These are phyloP conservation scores for Limnephilus lunatus DNA, from an alignment of 2,888 invertebrate genomes.

Conservation along the genomic window DNA sequence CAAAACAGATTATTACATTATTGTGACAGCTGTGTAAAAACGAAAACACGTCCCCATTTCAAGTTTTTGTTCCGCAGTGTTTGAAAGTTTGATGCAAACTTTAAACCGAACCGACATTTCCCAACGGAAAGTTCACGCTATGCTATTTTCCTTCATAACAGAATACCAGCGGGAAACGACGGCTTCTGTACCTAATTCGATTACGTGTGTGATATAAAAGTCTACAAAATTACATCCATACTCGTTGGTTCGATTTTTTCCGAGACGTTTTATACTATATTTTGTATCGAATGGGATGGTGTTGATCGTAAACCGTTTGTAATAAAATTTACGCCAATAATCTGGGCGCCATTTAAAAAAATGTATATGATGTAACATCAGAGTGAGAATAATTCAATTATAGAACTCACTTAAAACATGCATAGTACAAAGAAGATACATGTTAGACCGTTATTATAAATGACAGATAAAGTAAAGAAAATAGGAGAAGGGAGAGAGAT, in stretches of 20 bases:
- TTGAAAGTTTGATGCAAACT: background rate
- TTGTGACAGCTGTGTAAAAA: background rate
- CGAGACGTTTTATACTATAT: background rate
- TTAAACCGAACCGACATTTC: constrained; percentile 19
- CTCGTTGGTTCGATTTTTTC: background rate
- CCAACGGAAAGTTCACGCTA: background rate
- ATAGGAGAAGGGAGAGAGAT: too few species aligned
- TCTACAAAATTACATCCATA: background rate
- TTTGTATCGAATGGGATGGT: background rate
- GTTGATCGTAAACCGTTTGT: too few species aligned
- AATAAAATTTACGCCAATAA: too few species aligned
- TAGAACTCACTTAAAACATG: too few species aligned
- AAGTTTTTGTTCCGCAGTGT: background rate
- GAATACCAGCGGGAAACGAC: background rate
- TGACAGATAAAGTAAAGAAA: too few species aligned
- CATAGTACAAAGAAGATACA: too few species aligned
- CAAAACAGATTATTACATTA: background rate
- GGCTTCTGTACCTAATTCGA: constrained; percentile 13
- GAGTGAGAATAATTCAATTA: too few species aligned
- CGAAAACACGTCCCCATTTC: background rate
- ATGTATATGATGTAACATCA: too few species aligned
- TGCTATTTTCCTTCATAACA: background rate
- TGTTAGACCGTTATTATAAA: too few species aligned
- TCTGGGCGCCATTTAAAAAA: too few species aligned
- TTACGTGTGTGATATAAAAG: background rate